Evolutionary conservation across 2,888 invertebrate species (phyloP).

Genomic region (Aromia moschata): DNA sequence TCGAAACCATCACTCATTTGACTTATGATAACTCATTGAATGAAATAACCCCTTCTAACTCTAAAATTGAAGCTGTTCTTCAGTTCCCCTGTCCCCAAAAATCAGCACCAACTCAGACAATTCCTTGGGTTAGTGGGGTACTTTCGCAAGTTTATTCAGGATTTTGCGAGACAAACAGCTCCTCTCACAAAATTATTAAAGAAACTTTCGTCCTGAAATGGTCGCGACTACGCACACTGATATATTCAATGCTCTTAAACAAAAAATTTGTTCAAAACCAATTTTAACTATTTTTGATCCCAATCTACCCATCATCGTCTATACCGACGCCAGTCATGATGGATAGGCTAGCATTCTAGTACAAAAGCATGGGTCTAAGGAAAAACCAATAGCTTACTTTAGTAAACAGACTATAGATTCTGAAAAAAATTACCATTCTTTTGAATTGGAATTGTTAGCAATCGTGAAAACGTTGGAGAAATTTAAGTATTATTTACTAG

Average conservation of each 20-base stretch:
- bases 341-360: constrained; percentile 36
- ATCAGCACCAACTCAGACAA: constrained; percentile 1
- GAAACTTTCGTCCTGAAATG: constrained; percentile 23
- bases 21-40: background rate
- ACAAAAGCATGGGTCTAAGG: constrained; percentile 19
- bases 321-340: constrained; percentile 22
- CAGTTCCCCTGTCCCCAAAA: background rate
- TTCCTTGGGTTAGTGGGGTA: constrained; percentile 2
- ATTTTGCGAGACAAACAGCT: constrained; percentile 20
- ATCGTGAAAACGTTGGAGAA: constrained; percentile 30
- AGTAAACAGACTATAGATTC: constrained; percentile 28
- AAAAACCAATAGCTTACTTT: constrained; percentile 24
- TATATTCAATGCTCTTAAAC: constrained; percentile 25
- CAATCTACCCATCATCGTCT: constrained; percentile 24
- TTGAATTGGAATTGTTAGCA: constrained; percentile 30
- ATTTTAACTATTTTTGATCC: constrained; percentile 33
- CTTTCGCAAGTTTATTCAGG: constrained; percentile 30
- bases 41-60: constrained; percentile 1
- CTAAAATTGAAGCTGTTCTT: constrained; percentile 10
- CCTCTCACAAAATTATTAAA: constrained; percentile 30
- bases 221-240: constrained; percentile 5
- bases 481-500: constrained; percentile 28
- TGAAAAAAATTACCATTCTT: constrained; percentile 30
- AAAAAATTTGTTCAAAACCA: constrained; percentile 27
- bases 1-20: background rate